A percentile compares a stretch with the other conserved stretches of the same genome.
phyloP scores from a whole-genome alignment of 2,797 vertebrate species.

The Tapera naevia region DNA sequence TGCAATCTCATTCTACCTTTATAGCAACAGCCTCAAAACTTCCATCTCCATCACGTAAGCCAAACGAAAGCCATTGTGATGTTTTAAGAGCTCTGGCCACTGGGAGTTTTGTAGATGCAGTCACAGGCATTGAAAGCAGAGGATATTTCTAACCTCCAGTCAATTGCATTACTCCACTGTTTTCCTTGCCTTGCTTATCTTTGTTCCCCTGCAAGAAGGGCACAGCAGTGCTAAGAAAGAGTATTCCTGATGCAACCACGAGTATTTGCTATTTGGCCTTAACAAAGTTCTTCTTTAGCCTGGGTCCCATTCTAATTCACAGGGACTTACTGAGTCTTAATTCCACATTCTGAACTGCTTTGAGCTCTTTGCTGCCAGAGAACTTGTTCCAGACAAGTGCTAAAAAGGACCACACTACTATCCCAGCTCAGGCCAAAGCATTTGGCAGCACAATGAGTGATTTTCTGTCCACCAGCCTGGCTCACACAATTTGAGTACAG shows the following conservation, averaged over 20 bases:
- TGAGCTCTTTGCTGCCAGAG: neutral
- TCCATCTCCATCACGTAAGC: neutral
- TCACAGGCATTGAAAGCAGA: neutral
- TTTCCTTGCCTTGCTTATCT: neutral
- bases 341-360: neutral
- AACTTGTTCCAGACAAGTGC: conserved; percentile 1
- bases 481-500: neutral
- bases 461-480: conserved; percentile 32
- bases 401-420: neutral
- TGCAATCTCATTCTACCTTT: neutral
- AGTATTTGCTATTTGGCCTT: neutral
- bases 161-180: neutral
- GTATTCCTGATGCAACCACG: neutral
- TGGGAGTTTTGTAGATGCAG: neutral
- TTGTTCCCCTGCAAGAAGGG: neutral
- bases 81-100: neutral
- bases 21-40: neutral
- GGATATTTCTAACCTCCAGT: neutral
- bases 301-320: neutral
- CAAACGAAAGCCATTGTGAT: neutral
- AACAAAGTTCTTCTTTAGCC: neutral
- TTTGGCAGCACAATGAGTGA: neutral
- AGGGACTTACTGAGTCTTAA: neutral
- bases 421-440: neutral
- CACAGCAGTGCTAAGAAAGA: neutral